Evolutionary conservation across 1,140 invertebrate species (phyloP).

Genomic region (Tetramorium parvispinum): DNA sequence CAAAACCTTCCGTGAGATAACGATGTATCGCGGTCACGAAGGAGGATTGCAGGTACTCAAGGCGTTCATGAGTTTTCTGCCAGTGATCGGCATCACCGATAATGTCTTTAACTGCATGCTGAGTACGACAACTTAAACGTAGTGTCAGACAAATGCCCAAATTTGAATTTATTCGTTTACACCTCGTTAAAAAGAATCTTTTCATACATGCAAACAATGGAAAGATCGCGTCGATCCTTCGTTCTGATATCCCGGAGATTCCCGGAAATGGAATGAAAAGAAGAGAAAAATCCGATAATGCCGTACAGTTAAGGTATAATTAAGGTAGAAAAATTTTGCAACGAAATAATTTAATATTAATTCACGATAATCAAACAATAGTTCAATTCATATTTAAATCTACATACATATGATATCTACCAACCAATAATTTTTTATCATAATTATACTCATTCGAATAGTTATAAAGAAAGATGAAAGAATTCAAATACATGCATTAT

Average conservation of each 20-base stretch:
- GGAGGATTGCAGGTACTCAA: constrained; percentile 14
- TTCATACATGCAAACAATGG: background rate
- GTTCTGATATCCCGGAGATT: background rate
- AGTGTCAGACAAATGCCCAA: background rate
- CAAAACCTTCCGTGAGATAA: constrained; percentile 26
- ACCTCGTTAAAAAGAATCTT: background rate
- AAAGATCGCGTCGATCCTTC: background rate
- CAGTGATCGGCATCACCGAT: constrained; percentile 20
- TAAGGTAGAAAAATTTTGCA: background rate
- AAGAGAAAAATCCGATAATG: background rate
- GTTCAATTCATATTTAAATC: constrained; percentile 23
- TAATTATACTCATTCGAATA: background rate
- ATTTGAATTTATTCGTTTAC: constrained; percentile 38
- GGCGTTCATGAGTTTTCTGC: constrained; percentile 49
- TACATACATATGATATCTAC: background rate
- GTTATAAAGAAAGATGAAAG: background rate
- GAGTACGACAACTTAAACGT: constrained; percentile 19
- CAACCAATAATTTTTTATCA: background rate
- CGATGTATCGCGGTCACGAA: constrained; percentile 22
- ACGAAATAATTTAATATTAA: background rate
- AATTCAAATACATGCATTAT: background rate
- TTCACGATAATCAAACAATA: background rate
- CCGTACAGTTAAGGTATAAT: background rate
- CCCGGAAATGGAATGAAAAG: background rate
- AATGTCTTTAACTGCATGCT: constrained; percentile 6